Conservation (phyloP, 2,113 vertebrate species). For the Neotragus pygmaeus region DNA sequence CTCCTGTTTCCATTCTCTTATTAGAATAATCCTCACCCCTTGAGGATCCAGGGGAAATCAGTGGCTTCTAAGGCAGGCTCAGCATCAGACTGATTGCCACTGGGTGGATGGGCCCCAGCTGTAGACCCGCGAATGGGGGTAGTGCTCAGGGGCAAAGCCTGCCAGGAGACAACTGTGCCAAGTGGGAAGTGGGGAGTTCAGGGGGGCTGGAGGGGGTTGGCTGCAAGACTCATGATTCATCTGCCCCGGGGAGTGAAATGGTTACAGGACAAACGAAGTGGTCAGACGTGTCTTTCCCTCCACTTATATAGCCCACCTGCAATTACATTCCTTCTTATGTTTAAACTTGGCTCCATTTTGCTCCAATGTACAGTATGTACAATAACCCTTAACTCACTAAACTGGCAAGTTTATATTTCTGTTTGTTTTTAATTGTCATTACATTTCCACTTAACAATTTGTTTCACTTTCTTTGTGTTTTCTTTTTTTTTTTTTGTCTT, state of each 20-base stretch:
- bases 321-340: slow-evolving; percentile 12
- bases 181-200: not conserved
- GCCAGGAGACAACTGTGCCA: not conserved
- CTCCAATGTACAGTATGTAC: slow-evolving; percentile 73
- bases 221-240: not conserved
- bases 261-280: not conserved
- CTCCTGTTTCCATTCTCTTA: not conserved
- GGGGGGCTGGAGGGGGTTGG: not conserved
- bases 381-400: slow-evolving; percentile 78
- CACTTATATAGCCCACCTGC: not conserved
- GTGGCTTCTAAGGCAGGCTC: not conserved
- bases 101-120: not conserved
- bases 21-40: not conserved
- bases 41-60: not conserved
- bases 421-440: slow-evolving; percentile 75
- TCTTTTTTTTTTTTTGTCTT: slow-evolving; percentile 71
- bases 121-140: not conserved
- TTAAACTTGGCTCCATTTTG: slow-evolving; percentile 68
- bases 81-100: not conserved
- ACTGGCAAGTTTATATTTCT: slow-evolving; percentile 78
- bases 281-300: slow-evolving; percentile 30
- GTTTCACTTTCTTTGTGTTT: slow-evolving; percentile 78
- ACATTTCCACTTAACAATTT: slow-evolving; percentile 83
- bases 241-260: not conserved
- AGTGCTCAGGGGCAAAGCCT: not conserved